Percentiles rank a stretch among this genome's conserved stretches.
Conservation (phyloP, 2,797 vertebrate genomes). For the Serranus cabrilla region DNA sequence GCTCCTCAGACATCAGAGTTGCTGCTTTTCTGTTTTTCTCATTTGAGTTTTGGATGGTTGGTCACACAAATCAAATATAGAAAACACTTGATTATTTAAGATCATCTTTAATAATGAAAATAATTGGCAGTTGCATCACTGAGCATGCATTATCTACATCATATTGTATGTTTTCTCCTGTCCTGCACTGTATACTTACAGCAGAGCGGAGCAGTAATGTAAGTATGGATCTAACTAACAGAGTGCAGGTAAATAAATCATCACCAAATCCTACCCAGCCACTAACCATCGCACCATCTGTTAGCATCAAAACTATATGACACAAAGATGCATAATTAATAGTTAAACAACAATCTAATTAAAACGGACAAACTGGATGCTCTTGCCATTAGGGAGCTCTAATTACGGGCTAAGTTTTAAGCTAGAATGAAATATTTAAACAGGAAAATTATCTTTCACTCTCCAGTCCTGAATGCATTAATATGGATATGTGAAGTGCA, state of each 20-base stretch:
- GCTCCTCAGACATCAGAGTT: background rate
- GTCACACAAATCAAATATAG: background rate
- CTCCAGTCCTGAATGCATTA: conserved; percentile 96
- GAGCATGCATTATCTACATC: background rate
- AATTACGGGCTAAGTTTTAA: conserved; percentile 96
- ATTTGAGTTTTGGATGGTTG: background rate
- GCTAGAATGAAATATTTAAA: conserved; percentile 98
- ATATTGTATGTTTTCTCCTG: background rate
- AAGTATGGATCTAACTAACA: conserved; percentile 90
- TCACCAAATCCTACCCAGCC: conserved; percentile 89
- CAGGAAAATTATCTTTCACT: conserved; percentile 97
- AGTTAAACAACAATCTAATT: conserved; percentile 99
- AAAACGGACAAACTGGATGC: conserved; percentile 98
- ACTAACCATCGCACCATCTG: conserved; percentile 95
- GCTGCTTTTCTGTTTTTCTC: background rate
- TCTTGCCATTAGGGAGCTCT: conserved; percentile 94
- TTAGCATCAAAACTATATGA: conserved; percentile 98
- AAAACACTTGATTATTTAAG: background rate
- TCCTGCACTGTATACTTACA: background rate
- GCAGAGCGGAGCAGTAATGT: background rate
- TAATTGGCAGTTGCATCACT: background rate
- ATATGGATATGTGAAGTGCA: conserved; percentile 95
- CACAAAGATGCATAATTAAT: conserved; percentile 99
- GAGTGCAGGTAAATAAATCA: conserved; percentile 98
- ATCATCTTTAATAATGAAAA: background rate